Base-by-base conservation (phyloP, 53 echinoderm and acorn worm genomes). In the Actinopyga echinites region DNA sequence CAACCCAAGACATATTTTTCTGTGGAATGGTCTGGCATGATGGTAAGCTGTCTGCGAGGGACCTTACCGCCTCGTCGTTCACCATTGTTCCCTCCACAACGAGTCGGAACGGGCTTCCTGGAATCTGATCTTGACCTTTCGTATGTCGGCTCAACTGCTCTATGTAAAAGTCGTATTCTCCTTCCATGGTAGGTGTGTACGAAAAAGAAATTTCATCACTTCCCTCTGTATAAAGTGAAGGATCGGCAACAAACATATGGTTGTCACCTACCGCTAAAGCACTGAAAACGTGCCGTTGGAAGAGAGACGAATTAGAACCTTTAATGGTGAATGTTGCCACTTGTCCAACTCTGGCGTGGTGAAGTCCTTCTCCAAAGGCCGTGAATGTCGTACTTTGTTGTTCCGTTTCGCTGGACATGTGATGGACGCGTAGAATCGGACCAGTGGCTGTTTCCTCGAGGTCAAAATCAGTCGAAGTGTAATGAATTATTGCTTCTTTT, bases 61-160 rank as follows among this genome's bases (percentile, higher is more conserved):
- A 20, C 17, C 28, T 32, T 12, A 77, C 6, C 4, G 29, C 77
- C 1, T 23, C 21, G 20, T 13, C 7, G 33, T 77, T 11, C 5
- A 25, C 10, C 11, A 30, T 30, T 13, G 54, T 55, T 15, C 77
- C 57, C 8, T 55, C 28, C 54, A 77, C 30, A 15, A 56, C 53
- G 13, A 77, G 31, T 21, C 77, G 77, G 49, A 77, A 77, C 1
- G 77, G 57, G 21, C 77, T 77, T 20, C 77, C 77, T 17, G 57
- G 77, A 23, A 77, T 32, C 57, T 77, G 77, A 2, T 53, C 30
- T 56, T 77, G 77, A 7, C 12, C 15, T 10, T 5, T 6, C 11
- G 1, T 15, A 30, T 29, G 53, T n/a, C n/a, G n/a, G n/a, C n/a
- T n/a, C 3, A 77, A 26, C 11, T 77, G 55, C 21, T 77, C 77